Conservation (phyloP, 2,888 invertebrate species). For the Cantharis lateralis region DNA sequence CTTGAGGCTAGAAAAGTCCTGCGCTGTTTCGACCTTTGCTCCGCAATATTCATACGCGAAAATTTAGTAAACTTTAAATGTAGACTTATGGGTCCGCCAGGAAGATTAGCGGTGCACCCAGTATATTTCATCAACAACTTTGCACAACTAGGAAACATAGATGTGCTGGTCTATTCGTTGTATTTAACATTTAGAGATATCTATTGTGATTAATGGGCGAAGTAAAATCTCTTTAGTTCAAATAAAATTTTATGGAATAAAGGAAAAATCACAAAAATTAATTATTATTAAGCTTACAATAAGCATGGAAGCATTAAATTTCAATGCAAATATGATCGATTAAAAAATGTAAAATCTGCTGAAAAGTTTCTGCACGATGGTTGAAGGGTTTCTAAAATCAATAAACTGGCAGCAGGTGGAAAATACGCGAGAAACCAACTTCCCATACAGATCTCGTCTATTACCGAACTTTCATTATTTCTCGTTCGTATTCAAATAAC, state of each 20-base stretch:
- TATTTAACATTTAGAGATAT: not conserved
- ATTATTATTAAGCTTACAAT: not conserved
- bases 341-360: constrained; percentile 22
- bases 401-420: constrained; percentile 48
- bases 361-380: constrained; percentile 14
- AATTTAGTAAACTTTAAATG: constrained; percentile 26
- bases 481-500: constrained; percentile 52
- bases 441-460: constrained; percentile 50
- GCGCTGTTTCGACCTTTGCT: constrained; percentile 20
- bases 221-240: not conserved
- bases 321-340: constrained; percentile 8
- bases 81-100: constrained; percentile 26
- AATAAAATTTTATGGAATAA: not conserved
- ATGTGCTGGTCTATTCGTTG: not conserved
- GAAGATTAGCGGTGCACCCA: constrained; percentile 16
- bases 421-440: constrained; percentile 46
- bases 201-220: not conserved
- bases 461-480: constrained; percentile 52
- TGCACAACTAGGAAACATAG: constrained; percentile 6
- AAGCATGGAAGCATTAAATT: not conserved
- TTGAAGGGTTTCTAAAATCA: constrained; percentile 38
- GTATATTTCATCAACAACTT: constrained; percentile 14
- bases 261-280: not conserved
- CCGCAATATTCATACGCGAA: constrained; percentile 27
- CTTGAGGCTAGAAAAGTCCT: constrained; percentile 27